Base-by-base conservation (phyloP, 2,888 invertebrate species). In the Dione vanillae region DNA sequence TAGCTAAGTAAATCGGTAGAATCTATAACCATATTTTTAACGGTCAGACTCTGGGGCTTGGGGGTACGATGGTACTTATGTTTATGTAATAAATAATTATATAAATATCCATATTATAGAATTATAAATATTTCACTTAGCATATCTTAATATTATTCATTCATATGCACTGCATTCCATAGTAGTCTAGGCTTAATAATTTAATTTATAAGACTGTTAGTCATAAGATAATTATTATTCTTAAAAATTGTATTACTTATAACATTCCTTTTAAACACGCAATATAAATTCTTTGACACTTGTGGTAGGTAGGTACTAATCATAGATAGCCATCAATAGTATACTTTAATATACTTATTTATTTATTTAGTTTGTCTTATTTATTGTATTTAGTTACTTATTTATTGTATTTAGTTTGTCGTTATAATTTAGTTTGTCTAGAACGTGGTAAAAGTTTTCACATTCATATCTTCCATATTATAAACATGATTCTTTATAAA, bases 181-280 rank as follows among this genome's bases (percentile, higher is more conserved):
- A 49, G 16, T 27, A 27, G 27, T 40, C 37, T 40, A 56, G 11
- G 11, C 16, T 16, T 6, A 37, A 56, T 3, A 27, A 3, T 11
- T 56, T n/a, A 16, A 2, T 37, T 16, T 56, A 37, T 40, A 16
- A 16, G 16, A 56, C 11, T 10, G 37, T 56, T 37, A 16, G 16
- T 11, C 16, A 56, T 37, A 56, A 16, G 37, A 56, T 37, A 56
- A 56, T 56, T 37, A 56, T 56, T 37, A 40, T 56, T 16, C 16
- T 56, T 37, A 11, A 56, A 56, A 56, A 56, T 37, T 40, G 37
- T 37, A 37, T 16, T 37, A 16, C 16, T 56, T 40, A 56, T 37
- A 12, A 14, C 37, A 56, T 56, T 56, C 56, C 56, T 37, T 16
- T 56, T 16, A 0, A 56, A 56, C 37, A 56, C 56, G 56, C 56